Evolutionary conservation across 2,113 vertebrate species (phyloP).

Genomic region (Odocoileus virginianus): DNA sequence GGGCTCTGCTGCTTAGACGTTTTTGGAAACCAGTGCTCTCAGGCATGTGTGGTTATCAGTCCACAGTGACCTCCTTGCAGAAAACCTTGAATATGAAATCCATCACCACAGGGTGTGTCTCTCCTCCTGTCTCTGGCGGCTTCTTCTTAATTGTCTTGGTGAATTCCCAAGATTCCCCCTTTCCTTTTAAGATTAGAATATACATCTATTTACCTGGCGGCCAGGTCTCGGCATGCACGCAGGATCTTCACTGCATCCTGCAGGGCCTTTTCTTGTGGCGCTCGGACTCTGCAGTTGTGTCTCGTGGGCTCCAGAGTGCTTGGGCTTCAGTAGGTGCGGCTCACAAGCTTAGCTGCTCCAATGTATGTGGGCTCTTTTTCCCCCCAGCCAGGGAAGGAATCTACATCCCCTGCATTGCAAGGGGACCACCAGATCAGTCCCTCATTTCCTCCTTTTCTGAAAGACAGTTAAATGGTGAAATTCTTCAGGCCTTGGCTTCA

Average conservation of each 20-base stretch:
- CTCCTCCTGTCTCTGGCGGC: neutral
- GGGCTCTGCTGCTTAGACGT: neutral
- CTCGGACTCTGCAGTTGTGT: rapidly evolving
- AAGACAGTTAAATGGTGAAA: neutral
- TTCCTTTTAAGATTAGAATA: neutral
- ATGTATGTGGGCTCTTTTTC: neutral
- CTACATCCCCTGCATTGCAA: neutral
- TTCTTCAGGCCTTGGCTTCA: neutral
- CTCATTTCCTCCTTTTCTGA: neutral
- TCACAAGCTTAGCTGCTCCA: neutral
- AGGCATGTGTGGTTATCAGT: no score
- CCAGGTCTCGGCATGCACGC: rapidly evolving
- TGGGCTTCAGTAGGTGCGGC: rapidly evolving
- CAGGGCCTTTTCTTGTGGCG: rapidly evolving
- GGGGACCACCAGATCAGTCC: neutral
- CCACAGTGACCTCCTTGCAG: neutral
- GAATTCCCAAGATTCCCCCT: neutral
- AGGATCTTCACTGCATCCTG: neutral
- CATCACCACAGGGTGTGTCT: rapidly evolving
- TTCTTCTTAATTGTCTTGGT: neutral
- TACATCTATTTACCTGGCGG: neutral
- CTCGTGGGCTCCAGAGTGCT: neutral
- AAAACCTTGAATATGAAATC: neutral
- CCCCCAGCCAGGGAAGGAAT: neutral
- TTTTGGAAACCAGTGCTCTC: neutral